A percentile compares a stretch with the other conserved stretches of the same genome.
Conservation (phyloP, 2,797 vertebrate species). For the Loriculus beryllinus region DNA sequence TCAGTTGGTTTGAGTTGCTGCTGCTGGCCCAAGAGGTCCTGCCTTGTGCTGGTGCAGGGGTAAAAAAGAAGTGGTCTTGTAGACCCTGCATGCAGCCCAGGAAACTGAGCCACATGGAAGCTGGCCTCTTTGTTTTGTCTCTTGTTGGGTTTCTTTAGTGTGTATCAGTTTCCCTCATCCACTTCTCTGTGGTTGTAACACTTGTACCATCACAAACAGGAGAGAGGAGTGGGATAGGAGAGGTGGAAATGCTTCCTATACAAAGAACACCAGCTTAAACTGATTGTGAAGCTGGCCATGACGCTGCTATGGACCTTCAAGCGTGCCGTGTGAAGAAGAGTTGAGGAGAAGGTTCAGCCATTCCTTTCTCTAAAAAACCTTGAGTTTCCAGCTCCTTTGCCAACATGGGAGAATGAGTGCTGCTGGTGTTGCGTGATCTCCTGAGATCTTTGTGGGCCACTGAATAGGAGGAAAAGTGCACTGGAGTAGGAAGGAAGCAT, state of each 20-base stretch:
- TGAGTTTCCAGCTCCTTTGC: background rate
- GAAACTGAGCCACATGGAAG: background rate
- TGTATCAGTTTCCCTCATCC: background rate
- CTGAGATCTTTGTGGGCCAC: background rate
- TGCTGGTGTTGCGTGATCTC: background rate
- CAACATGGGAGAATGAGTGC: fast-evolving
- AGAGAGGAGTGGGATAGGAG: background rate
- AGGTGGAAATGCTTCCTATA: background rate
- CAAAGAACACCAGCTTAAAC: background rate
- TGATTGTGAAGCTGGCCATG: background rate
- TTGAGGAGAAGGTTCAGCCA: background rate
- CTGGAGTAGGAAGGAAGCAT: background rate
- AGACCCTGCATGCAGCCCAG: background rate
- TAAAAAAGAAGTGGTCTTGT: background rate
- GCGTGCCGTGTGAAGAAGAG: background rate
- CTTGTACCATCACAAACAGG: background rate
- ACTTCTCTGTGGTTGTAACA: background rate
- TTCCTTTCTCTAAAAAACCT: background rate
- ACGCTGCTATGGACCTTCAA: background rate
- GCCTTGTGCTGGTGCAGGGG: background rate
- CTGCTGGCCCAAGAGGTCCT: background rate
- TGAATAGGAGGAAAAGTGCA: conserved; percentile 32
- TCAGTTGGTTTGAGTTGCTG: background rate
- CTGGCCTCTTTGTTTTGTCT: background rate
- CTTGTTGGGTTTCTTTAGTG: background rate